Evolutionary conservation across 53 echinoderm and acorn worm genomes (phyloP), one percentile per base, ranked within the genome.

Genomic region (Holothuria leucospilota): DNA sequence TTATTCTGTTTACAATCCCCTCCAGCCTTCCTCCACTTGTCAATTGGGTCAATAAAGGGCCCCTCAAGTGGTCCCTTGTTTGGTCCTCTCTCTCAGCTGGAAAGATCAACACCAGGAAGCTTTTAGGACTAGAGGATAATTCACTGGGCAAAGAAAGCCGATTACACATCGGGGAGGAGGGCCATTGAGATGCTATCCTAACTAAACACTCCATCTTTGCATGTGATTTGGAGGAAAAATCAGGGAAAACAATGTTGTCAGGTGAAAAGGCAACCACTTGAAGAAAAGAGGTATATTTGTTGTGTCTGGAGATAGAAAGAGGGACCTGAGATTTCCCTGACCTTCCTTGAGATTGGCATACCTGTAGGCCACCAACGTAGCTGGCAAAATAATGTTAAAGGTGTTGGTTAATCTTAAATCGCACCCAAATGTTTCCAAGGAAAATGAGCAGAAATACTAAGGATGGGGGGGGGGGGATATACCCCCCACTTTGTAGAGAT

Each of bases 91-190:
- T 72, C 72, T 72, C 40, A 72, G 46, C 6, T 29, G 46, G 72
- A 68, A 68, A 68, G 68, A 68, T 68, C 68, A 68, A 68, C 68
- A 68, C 68, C 68, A 34, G 68, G 72, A 39, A 40, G 72, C 72
- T 72, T 30, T 72, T 72, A 72, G n/a, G 72, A 46, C 15, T 21
- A 46, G 39, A n/a, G 39, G 72, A 38, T 72, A 72, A 72, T 72
- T 23, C 72, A 72, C 4, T 6, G n/a, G 40, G 72, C 21, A 72
- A 71, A 72, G 72, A 72, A 72, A 41, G 72, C 39, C 14, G 72
- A 72, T 72, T 72, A 72, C 40, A 72, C 39, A 41, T 46, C 21
- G n/a, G 34, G 12, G 39, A 41, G 46, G 39, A 72, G 46, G 46
- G 72, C 46, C 72, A 72, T 39, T 72, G 38, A 46, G 46, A 46